Base-by-base conservation (phyloP, 1,140 invertebrate genomes). In the Drosophila ogumai region DNA sequence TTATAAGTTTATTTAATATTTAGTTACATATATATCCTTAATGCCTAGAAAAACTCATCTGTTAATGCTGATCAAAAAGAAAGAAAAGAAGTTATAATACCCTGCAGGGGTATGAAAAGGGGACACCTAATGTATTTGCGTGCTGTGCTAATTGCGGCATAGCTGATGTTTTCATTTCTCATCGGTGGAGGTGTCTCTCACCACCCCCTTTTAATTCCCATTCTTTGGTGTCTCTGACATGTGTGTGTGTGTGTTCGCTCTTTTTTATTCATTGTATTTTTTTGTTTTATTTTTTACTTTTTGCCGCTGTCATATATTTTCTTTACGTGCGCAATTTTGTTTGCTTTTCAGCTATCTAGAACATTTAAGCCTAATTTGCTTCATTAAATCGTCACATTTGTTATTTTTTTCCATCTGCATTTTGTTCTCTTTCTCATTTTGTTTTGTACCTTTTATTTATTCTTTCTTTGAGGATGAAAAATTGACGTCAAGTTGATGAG, bases 351-450 rank as follows among this genome's bases (percentile, higher is more conserved):
- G 74, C 77, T 77, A 79, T 86, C 66, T 87, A 79, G 79, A 87
- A 82, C 82, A 87, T 88, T 86, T 87, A 87, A 79, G 82, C 75
- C 82, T 86, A 79, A 86, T 86, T 86, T 86, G 79, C 75, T 87
- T 79, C 75, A 87, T 86, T 86, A 76, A 82, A 76, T 79, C 76
- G 82, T 87, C 82, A 79, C 79, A 86, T 82, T 86, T 82, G 79
- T 79, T 81, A 86, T 79, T 68, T 61, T 74, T 66, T 31, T 31
- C 47, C 25, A 28, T 80, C 54, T 64, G 34, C 50, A 46, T 60
- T 49, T 55, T 58, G 28, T 44, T 67, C 15, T 28, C 12, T 13
- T 5, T 34, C 13, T 22, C 50, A 54, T 36, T 67, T 12, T 28
- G 25, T 19, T 32, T 82, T 75, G 74, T 64, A 56, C 74, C 74